Conservation (phyloP, 2,888 invertebrate species). For the Hyalella azteca region DNA sequence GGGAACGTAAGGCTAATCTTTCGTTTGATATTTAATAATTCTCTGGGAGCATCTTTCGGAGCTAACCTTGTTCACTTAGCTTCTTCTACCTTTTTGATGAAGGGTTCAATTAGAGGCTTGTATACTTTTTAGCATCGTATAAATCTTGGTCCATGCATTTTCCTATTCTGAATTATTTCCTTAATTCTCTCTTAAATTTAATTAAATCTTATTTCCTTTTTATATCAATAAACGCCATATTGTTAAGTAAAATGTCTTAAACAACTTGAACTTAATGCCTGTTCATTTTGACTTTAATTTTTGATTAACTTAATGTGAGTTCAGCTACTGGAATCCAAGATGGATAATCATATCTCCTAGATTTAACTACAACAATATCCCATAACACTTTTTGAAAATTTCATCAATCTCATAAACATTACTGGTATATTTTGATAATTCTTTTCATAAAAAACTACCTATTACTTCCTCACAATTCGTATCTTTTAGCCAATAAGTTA, state of each 20-base stretch:
- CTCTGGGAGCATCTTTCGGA: too few relatives aligned
- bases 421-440: background rate
- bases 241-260: background rate
- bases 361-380: background rate
- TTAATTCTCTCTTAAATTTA: background rate
- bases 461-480: constrained; percentile 22
- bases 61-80: too few relatives aligned
- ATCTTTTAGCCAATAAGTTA: background rate
- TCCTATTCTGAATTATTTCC: too few relatives aligned
- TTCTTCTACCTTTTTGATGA: too few relatives aligned
- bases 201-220: background rate
- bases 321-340: background rate
- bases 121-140: too few relatives aligned
- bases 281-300: too few relatives aligned
- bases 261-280: background rate
- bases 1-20: too few relatives aligned
- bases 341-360: background rate
- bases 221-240: background rate
- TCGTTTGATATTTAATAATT: too few relatives aligned
- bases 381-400: background rate
- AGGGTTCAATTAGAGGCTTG: too few relatives aligned
- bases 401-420: background rate
- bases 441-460: background rate
- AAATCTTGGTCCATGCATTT: too few relatives aligned
- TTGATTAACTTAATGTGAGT: background rate